Percentiles rank a stretch among this genome's conserved stretches.
Evolutionary conservation across 2,113 vertebrate species (phyloP).

Genomic region (Oreocharis arfaki): DNA sequence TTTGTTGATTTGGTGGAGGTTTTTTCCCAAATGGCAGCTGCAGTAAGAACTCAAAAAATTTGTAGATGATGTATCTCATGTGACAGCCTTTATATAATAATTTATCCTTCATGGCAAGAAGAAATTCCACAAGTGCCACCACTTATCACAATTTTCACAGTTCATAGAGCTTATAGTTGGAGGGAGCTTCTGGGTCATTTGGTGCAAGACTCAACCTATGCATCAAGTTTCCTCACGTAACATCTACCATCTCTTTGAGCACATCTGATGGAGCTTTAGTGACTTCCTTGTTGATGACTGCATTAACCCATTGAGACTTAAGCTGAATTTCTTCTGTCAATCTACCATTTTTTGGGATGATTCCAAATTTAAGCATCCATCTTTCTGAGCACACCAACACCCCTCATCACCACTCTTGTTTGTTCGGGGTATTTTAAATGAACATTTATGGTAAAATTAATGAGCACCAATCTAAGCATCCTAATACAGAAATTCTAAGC

Average conservation of each 20-base stretch:
- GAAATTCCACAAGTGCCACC: background rate
- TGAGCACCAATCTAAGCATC: background rate
- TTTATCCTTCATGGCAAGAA: background rate
- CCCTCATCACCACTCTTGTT: background rate
- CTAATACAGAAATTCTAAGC: background rate
- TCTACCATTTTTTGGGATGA: background rate
- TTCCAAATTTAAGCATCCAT: background rate
- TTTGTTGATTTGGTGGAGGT: background rate
- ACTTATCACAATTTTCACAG: conserved; percentile 3
- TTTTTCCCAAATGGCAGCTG: background rate
- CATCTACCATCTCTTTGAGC: background rate
- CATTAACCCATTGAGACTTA: background rate
- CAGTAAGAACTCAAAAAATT: background rate
- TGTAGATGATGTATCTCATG: background rate
- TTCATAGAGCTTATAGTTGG: background rate
- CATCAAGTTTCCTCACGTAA: background rate
- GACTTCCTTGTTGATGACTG: background rate
- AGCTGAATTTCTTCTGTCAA: background rate
- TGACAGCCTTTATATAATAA: conserved; percentile 17
- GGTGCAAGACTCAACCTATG: background rate
- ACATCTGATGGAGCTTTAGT: background rate
- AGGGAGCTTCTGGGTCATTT: background rate
- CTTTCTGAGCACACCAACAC: background rate
- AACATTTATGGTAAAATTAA: background rate
- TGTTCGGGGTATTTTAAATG: background rate